Evolutionary conservation across 2,888 invertebrate genomes (phyloP).

Genomic region (Noctua fimbriata): DNA sequence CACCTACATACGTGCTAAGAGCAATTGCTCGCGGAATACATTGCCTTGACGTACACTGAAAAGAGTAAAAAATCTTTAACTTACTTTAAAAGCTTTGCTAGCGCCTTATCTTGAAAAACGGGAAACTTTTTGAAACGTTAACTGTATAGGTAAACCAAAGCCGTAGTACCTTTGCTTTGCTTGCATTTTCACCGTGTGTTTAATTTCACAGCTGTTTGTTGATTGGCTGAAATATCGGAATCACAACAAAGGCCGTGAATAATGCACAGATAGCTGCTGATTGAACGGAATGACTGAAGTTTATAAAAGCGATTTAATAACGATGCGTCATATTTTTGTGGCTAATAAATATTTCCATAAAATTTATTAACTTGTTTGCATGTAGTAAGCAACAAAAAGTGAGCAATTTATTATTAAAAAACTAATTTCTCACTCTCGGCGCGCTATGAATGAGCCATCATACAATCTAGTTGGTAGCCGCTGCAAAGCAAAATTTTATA

Average conservation of each 20-base stretch:
- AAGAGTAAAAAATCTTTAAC: slow-evolving; percentile 66
- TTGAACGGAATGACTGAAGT: slow-evolving; percentile 35
- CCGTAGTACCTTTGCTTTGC: background rate
- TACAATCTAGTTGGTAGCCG: slow-evolving; percentile 59
- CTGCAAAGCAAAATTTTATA: slow-evolving; percentile 60
- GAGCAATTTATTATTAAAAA: slow-evolving; percentile 64
- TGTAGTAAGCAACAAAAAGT: slow-evolving; percentile 44
- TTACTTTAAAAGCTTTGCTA: slow-evolving; percentile 61
- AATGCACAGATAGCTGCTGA: slow-evolving; percentile 39
- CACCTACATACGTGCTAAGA: slow-evolving; percentile 47
- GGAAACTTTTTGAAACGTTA: slow-evolving; percentile 48
- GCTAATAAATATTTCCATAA: slow-evolving; percentile 34
- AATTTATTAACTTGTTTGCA: slow-evolving; percentile 26
- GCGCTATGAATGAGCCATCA: slow-evolving; percentile 63
- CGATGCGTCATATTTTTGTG: slow-evolving; percentile 31
- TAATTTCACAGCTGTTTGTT: slow-evolving; percentile 19
- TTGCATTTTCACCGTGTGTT: slow-evolving; percentile 11
- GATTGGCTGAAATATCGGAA: slow-evolving; percentile 31
- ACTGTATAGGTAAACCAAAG: slow-evolving; percentile 25
- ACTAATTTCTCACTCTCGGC: slow-evolving; percentile 63
- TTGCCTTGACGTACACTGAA: slow-evolving; percentile 66
- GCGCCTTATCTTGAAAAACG: slow-evolving; percentile 58
- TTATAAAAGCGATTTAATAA: slow-evolving; percentile 50
- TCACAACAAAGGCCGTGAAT: slow-evolving; percentile 38
- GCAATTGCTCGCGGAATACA: slow-evolving; percentile 68